phyloP scores from a whole-genome alignment of 2,113 vertebrate species.

The Amphiprion ocellaris region DNA sequence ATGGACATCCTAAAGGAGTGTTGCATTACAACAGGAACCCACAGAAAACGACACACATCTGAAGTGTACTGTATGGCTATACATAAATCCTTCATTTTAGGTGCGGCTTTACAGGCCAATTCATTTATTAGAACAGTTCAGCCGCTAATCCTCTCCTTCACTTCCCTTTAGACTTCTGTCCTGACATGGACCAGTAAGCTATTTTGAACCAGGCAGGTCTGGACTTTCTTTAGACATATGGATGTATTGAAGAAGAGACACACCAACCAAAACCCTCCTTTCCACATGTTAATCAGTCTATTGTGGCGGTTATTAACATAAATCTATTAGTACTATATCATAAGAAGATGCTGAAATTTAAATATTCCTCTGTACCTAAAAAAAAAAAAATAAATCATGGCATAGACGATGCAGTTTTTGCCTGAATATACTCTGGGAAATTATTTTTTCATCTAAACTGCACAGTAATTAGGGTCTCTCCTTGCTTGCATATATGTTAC shows the following conservation, averaged over 20 bases:
- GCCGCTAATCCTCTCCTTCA: constrained; percentile 28
- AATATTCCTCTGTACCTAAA: constrained; percentile 68
- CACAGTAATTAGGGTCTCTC: constrained; percentile 81
- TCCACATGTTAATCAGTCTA: constrained; percentile 62
- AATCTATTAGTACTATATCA: constrained; percentile 55
- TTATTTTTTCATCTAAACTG: constrained; percentile 53
- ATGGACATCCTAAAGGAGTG: constrained; percentile 38
- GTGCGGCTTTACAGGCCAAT: constrained; percentile 15
- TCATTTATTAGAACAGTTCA: constrained; percentile 30
- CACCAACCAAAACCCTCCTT: constrained; percentile 25
- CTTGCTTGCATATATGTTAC: constrained; percentile 76
- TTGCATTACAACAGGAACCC: constrained; percentile 43
- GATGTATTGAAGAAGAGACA: background rate
- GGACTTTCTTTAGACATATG: background rate
- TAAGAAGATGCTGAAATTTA: constrained; percentile 55
- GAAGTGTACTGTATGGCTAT: constrained; percentile 64
- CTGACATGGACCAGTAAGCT: constrained; percentile 45
- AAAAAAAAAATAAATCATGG: constrained; percentile 51
- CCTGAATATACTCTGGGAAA: constrained; percentile 62
- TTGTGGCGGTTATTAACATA: constrained; percentile 59
- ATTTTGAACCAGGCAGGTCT: constrained; percentile 19
- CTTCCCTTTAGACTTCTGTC: constrained; percentile 35
- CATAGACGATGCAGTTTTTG: constrained; percentile 68
- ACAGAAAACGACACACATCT: constrained; percentile 38
- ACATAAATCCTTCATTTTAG: constrained; percentile 68